Conservation (phyloP, 2,888 invertebrate species). For the Cyclophora punctaria region DNA sequence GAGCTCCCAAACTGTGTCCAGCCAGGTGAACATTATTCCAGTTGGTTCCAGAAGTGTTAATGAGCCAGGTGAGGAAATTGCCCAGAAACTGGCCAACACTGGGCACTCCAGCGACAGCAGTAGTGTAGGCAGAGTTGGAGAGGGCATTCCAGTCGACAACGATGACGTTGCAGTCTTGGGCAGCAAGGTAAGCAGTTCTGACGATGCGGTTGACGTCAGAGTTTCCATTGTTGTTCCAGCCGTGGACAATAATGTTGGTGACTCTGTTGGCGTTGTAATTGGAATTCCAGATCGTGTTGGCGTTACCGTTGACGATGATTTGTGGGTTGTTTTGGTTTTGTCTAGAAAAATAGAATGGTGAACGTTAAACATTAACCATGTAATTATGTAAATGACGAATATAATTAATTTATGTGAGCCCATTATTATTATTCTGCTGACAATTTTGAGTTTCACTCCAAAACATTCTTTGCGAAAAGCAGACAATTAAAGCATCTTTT, state of each 20-base stretch:
- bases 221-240: conserved; percentile 48
- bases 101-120: conserved; percentile 45
- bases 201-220: conserved; percentile 35
- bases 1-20: conserved; percentile 67
- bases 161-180: conserved; percentile 47
- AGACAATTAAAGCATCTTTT: too few species aligned
- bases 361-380: too few species aligned
- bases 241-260: conserved; percentile 45
- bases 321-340: conserved; percentile 31
- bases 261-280: conserved; percentile 35
- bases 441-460: too few species aligned
- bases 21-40: conserved; percentile 57
- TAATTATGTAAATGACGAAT: too few species aligned
- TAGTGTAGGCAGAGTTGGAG: conserved; percentile 33
- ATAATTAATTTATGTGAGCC: too few species aligned
- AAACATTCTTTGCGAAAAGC: too few species aligned
- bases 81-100: conserved; percentile 49
- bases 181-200: conserved; percentile 11
- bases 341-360: conserved; percentile 22
- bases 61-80: conserved; percentile 52
- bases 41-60: conserved; percentile 46
- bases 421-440: too few species aligned
- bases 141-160: conserved; percentile 54
- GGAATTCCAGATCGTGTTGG: conserved; percentile 32
- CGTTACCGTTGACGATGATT: conserved; percentile 36